Evolutionary conservation across 2,797 vertebrate genomes (phyloP), one percentile per base, ranked within the genome.

Genomic region (Sternotherus odoratus): DNA sequence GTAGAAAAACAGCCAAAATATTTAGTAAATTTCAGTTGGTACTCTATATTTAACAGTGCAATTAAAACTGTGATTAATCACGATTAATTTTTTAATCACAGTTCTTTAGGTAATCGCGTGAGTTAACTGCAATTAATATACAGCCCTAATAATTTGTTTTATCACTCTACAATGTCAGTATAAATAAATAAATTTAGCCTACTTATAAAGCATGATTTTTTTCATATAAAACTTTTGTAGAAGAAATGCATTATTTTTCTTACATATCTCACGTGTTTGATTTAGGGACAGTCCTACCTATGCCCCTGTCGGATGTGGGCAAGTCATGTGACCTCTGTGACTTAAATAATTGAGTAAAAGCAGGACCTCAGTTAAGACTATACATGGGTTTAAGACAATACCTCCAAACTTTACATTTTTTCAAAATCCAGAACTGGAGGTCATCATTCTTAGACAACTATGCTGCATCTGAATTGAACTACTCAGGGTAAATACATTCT

Each of bases 401-500:
- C 46, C 48, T 69, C 57, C 28, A 69, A 50, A 69, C 66, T 50
- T n/a, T 24, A 60, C 8, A n/a, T 23, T 36, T 28, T 60, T 69
- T 72, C 13, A 51, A 69, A 50, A 83, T 53, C 5, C 24, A 69
- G 72, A 48, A 46, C 24, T 46, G 26, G 26, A 16, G 12, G 15
- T 30, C 26, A 28, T 8, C 39, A 66, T n/a, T 10, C 36, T 24
- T 12, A 69, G 36, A n/a, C 36, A 69, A 11, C 36, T 39, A 39
- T 12, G 19, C 66, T 39, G 6, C 13, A 48, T n/a, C 51, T 5
- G 28, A 63, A 60, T 39, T 56, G 1, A 9, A 77, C 54, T 3
- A 74, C n/a, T 53, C n/a, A 2, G 0, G 17, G 53, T 49, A 43
- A 86, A 54, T 0, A 66, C 0, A 0, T 5, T 23, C 46, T 0